A percentile compares a stretch with the other conserved stretches of the same genome.
phyloP scores from a whole-genome alignment of 1,140 invertebrate species.

The Brachionus sp. region DNA sequence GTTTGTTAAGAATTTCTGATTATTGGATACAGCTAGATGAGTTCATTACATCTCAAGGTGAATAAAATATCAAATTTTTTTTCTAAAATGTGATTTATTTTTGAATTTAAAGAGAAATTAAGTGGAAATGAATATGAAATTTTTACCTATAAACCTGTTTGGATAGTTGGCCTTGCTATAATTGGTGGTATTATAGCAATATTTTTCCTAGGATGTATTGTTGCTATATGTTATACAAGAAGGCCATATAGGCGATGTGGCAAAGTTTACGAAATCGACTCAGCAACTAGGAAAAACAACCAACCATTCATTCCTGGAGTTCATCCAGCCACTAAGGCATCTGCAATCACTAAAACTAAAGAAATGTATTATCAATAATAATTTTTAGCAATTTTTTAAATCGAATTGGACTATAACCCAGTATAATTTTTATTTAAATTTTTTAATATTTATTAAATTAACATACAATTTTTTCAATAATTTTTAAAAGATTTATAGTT shows the following conservation, averaged over 20 bases:
- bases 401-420: not conserved
- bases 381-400: not conserved
- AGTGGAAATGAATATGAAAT: constrained; percentile 37
- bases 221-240: constrained; percentile 42
- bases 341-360: not conserved
- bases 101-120: constrained; percentile 8
- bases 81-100: not conserved
- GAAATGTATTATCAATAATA: constrained; percentile 45
- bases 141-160: constrained; percentile 16
- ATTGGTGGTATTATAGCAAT: constrained; percentile 32
- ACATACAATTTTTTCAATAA: not conserved
- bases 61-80: not conserved
- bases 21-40: constrained; percentile 21
- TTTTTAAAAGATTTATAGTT: not conserved
- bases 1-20: constrained; percentile 33
- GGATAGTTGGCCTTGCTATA: constrained; percentile 28
- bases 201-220: constrained; percentile 32
- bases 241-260: constrained; percentile 36
- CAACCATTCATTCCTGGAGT: constrained; percentile 26
- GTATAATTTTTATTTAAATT: not conserved
- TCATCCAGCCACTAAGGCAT: constrained; percentile 25
- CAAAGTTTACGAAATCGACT: constrained; percentile 42
- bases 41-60: not conserved
- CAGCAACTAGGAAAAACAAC: not conserved
- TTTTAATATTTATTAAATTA: not conserved